These are phyloP conservation scores for Erebia aethiops DNA, from an alignment of 2,888 invertebrate species.

Conservation along the genomic window DNA sequence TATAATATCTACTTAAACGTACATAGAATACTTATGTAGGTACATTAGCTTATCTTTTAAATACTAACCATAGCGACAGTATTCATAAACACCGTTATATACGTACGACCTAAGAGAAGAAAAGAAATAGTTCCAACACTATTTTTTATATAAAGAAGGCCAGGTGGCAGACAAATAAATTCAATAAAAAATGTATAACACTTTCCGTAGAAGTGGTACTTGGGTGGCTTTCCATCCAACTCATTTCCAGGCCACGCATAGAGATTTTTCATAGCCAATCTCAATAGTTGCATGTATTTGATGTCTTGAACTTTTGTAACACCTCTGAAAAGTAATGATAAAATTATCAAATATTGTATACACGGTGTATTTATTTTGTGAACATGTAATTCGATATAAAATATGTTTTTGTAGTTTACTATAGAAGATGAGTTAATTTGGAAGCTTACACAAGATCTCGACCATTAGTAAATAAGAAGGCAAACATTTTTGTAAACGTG, in stretches of 20 bases:
- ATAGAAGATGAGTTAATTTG: neutral
- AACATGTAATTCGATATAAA: too few species aligned
- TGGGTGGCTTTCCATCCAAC: constrained; percentile 18
- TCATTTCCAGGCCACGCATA: constrained; percentile 31
- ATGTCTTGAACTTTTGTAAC: constrained; percentile 32
- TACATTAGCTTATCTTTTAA: neutral
- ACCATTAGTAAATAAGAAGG: constrained; percentile 25
- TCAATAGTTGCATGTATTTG: constrained; percentile 37
- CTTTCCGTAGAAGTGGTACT: constrained; percentile 27
- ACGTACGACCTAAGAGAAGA: constrained; percentile 36
- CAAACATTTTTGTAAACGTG: neutral
- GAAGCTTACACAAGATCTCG: constrained; percentile 27
- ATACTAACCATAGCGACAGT: constrained; percentile 34
- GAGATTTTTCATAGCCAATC: constrained; percentile 24
- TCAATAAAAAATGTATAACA: constrained; percentile 28
- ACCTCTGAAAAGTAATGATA: constrained; percentile 28
- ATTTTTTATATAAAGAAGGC: constrained; percentile 29
- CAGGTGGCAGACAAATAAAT: constrained; percentile 25
- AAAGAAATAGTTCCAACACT: constrained; percentile 28
- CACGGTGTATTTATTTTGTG: too few species aligned
- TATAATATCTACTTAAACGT: too few species aligned
- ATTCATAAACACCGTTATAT: constrained; percentile 39
- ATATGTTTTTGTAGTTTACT: too few species aligned
- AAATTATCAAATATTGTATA: neutral
- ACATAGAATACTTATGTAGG: neutral